Evolutionary conservation across 2,113 vertebrate genomes (phyloP).

Genomic region (Melanotaenia duboulayi): DNA sequence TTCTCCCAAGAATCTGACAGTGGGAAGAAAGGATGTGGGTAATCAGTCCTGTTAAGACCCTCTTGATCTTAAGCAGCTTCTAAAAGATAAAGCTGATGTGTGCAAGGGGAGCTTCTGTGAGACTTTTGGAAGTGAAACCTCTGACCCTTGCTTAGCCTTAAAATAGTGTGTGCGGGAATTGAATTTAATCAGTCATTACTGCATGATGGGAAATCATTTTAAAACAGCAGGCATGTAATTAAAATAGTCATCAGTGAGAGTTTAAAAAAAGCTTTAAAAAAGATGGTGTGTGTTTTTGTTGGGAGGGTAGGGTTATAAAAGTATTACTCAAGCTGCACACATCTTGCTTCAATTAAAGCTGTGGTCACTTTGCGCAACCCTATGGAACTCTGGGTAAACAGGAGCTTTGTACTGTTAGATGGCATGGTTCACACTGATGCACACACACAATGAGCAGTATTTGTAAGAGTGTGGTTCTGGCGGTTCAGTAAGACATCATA

Average conservation of each 20-base stretch:
- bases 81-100: background rate
- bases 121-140: constrained; percentile 12
- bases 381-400: constrained; percentile 77
- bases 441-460: constrained; percentile 23
- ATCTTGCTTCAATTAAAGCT: constrained; percentile 79
- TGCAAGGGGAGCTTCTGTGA: background rate
- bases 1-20: background rate
- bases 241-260: constrained; percentile 69
- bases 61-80: background rate
- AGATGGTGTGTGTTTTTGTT: constrained; percentile 41
- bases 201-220: constrained; percentile 74
- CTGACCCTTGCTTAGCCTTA: constrained; percentile 20
- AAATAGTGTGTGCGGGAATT: constrained; percentile 56
- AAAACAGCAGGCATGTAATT: constrained; percentile 56
- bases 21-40: background rate
- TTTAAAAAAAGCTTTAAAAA: constrained; percentile 46
- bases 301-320: constrained; percentile 59
- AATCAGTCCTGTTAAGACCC: constrained; percentile 9
- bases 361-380: constrained; percentile 79
- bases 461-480: constrained; percentile 60
- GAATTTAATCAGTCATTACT: constrained; percentile 42
- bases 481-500: constrained; percentile 56
- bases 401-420: constrained; percentile 65
- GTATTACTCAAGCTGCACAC: constrained; percentile 74
- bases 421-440: constrained; percentile 51